phyloP scores from a whole-genome alignment of 2,888 invertebrate species.

The Ochlodes sylvanus region DNA sequence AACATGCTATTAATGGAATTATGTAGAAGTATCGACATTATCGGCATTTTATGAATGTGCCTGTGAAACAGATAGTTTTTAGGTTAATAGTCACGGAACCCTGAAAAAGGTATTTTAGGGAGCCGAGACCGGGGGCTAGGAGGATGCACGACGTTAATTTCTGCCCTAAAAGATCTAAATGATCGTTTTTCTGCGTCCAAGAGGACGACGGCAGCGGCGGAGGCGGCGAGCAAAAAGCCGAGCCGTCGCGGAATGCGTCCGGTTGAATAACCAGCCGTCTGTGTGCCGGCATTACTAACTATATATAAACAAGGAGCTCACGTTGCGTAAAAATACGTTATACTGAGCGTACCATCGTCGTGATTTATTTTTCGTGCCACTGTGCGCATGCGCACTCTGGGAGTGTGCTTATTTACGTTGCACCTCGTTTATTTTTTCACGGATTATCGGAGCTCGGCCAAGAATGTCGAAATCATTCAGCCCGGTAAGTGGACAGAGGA shows the following conservation, averaged over 20 bases:
- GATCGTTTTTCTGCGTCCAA: slow-evolving; percentile 60
- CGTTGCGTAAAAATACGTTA: slow-evolving; percentile 83
- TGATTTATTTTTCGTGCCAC: slow-evolving; percentile 76
- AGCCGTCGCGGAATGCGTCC: slow-evolving; percentile 80
- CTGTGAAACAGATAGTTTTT: neutral
- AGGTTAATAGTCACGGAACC: neutral
- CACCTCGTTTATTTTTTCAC: slow-evolving; percentile 75
- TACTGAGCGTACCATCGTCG: slow-evolving; percentile 64
- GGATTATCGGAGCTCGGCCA: slow-evolving; percentile 81
- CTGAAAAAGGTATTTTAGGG: slow-evolving; percentile 10
- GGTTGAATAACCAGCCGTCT: slow-evolving; percentile 83
- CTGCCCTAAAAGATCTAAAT: slow-evolving; percentile 78
- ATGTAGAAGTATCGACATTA: no score
- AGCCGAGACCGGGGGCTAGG: slow-evolving; percentile 24
- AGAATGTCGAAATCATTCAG: slow-evolving; percentile 85
- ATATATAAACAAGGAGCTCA: slow-evolving; percentile 79
- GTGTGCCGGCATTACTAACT: slow-evolving; percentile 58
- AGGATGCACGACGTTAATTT: slow-evolving; percentile 69
- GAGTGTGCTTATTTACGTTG: slow-evolving; percentile 76
- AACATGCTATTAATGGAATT: no score
- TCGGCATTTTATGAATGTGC: no score
- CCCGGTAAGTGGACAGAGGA: slow-evolving; percentile 81
- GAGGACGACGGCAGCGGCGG: slow-evolving; percentile 54
- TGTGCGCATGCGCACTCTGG: slow-evolving; percentile 66
- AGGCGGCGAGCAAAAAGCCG: slow-evolving; percentile 73